Evolutionary conservation across 2,888 invertebrate species (phyloP).

Genomic region (Glaucopsyche alexis): DNA sequence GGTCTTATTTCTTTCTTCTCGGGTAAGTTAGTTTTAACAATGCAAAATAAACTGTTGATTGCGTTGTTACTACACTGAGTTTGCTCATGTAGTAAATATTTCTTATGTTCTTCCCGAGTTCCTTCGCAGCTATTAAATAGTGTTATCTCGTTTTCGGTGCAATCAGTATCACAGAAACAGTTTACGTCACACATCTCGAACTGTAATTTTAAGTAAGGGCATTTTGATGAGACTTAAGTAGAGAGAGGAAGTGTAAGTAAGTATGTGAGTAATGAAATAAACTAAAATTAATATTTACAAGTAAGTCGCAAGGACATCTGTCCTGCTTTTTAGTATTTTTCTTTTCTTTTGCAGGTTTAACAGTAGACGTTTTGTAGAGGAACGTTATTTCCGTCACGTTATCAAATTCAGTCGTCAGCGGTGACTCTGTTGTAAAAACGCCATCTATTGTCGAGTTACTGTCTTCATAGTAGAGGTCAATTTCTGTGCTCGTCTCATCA

Average conservation of each 20-base stretch:
- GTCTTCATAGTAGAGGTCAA: slow-evolving; percentile 65
- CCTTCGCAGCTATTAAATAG: slow-evolving; percentile 82
- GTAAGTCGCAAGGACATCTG: slow-evolving; percentile 60
- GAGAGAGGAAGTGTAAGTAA: background rate
- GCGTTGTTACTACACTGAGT: slow-evolving; percentile 39
- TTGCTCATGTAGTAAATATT: slow-evolving; percentile 43
- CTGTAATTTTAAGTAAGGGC: slow-evolving; percentile 57
- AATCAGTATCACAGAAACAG: slow-evolving; percentile 91
- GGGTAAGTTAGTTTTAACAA: slow-evolving; percentile 65
- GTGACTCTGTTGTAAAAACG: slow-evolving; percentile 52
- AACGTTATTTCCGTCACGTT: slow-evolving; percentile 66
- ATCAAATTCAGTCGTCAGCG: slow-evolving; percentile 55
- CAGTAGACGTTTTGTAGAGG: slow-evolving; percentile 50
- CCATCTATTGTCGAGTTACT: slow-evolving; percentile 53
- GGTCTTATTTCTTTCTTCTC: slow-evolving; percentile 36
- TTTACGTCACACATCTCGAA: slow-evolving; percentile 86
- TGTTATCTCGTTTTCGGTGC: slow-evolving; percentile 78
- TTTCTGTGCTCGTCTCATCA: slow-evolving; percentile 51
- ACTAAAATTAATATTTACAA: slow-evolving; percentile 50
- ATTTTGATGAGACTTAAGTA: background rate
- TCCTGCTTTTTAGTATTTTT: slow-evolving; percentile 46
- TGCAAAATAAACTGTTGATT: slow-evolving; percentile 59
- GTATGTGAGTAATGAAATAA: background rate
- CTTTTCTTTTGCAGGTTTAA: slow-evolving; percentile 46
- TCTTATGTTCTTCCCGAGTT: slow-evolving; percentile 27